phyloP scores from a whole-genome alignment of 2,797 vertebrate genomes.

The Lemur catta region DNA sequence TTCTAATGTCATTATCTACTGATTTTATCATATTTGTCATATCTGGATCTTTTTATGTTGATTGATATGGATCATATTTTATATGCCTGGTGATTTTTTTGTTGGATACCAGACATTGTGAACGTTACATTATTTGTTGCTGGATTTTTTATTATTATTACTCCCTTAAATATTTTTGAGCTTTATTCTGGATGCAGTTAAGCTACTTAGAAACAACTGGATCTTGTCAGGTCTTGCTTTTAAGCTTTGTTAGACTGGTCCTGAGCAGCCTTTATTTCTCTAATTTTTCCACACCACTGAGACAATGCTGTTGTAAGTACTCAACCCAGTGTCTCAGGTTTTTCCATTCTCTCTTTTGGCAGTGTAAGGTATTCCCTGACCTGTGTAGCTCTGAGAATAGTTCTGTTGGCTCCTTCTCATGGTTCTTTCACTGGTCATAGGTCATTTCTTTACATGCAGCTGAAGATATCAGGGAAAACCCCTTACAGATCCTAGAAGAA shows the following conservation, averaged over 20 bases:
- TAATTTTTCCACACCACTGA: background rate
- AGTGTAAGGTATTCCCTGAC: background rate
- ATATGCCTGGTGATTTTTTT: background rate
- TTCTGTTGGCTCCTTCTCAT: background rate
- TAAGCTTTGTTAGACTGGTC: background rate
- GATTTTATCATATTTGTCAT: background rate
- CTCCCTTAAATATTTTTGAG: background rate
- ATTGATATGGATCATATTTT: background rate
- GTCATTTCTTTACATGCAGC: background rate
- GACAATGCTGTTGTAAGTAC: background rate
- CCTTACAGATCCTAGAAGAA: background rate
- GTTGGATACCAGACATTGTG: background rate
- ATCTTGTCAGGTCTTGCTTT: slow-evolving; percentile 6
- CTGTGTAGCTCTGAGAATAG: background rate
- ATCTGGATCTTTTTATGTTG: background rate
- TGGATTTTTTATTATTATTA: slow-evolving; percentile 4
- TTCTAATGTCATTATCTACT: background rate
- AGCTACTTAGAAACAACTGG: background rate
- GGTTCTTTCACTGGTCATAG: background rate
- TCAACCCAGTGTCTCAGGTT: background rate
- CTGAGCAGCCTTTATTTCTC: background rate
- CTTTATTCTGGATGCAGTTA: background rate
- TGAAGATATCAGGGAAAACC: background rate
- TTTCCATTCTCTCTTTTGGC: background rate
- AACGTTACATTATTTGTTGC: background rate